Base-by-base conservation (phyloP, 2,888 invertebrate species). In the Pilophorus perplexus region DNA sequence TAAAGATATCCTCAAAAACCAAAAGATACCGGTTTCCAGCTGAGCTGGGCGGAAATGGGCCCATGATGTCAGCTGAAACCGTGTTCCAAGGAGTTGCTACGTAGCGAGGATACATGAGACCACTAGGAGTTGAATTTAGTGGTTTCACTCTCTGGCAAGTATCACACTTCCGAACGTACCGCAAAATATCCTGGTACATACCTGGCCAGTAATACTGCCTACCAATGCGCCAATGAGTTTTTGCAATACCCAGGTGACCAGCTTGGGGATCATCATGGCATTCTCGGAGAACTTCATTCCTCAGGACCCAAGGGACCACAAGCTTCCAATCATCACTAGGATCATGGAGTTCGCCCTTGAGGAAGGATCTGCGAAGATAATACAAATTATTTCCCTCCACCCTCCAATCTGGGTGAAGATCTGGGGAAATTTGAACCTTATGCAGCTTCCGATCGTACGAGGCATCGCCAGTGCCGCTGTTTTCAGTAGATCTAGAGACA, bases 391-490 rank as follows among this genome's bases (percentile, higher is more conserved):
- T 14, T 3, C 33, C 25, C 25, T 66, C 55, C 6, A 66, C 28
- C 20, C 27, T 42, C 55, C 54, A 55, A 16, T 66, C 66, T 2
- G 66, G 60, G 40, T 68, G 59, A 2, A 28, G 38, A 12, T 23
- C 60, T 1, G 70, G 68, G 3, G 46, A 25, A 10, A 12, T 50
- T 3, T 10, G n/a, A 1, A 70, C 67, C 12, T 50, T 8, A 1
- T 62, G 54, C 5, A 50, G 14, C 46, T 65, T 62, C 6, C 64
- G 64, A 2, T 46, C 44, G 20, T 70, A 70, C 70, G 69, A 70
- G n/a, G 65, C 69, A 10, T 23, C 14, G 18, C 46, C 40, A 22
- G 66, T 37, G 14, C 8, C 5, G 14, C 14, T 5, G 16, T 27
- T 16, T 14, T 54, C 57, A 5, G 46, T 64, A 1, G 62, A 1